phyloP scores from a whole-genome alignment of 2,888 invertebrate species.

The Diogma glabrata region DNA sequence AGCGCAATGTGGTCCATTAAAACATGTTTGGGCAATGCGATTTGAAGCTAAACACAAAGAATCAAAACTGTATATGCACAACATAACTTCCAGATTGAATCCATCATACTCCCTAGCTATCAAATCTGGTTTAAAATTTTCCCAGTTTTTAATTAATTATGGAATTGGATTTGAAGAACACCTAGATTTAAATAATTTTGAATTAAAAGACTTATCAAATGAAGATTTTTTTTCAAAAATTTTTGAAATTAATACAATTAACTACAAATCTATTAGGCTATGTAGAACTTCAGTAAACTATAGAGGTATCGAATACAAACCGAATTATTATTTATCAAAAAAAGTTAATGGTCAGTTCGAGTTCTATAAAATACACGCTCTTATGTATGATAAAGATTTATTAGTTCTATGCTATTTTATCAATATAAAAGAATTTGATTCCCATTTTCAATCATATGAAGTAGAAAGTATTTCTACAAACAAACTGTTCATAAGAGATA shows the following conservation, averaged over 20 bases:
- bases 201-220: background rate
- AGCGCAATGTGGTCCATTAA: background rate
- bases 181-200: slow-evolving; percentile 3
- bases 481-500: too few species aligned
- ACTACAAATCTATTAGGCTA: background rate
- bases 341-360: background rate
- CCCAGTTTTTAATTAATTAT: too few species aligned
- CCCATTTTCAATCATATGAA: too few species aligned
- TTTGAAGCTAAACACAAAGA: background rate
- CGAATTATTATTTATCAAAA: slow-evolving; percentile 10
- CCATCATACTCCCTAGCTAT: slow-evolving; percentile 13
- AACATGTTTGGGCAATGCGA: background rate
- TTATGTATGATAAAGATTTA: slow-evolving; percentile 8
- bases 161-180: slow-evolving; percentile 8
- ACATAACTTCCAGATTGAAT: slow-evolving; percentile 10
- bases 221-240: slow-evolving; percentile 9
- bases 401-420: slow-evolving; percentile 11
- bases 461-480: too few species aligned
- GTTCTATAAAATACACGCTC: slow-evolving; percentile 13
- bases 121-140: slow-evolving; percentile 14
- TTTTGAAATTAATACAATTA: slow-evolving; percentile 3
- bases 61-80: background rate
- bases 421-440: too few species aligned
- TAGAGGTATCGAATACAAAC: too few species aligned
- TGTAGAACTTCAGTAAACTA: slow-evolving; percentile 9